Percentiles rank a stretch among this genome's conserved stretches.
Evolutionary conservation across 2,888 invertebrate species (phyloP).

Genomic region (Melipona beecheii): DNA sequence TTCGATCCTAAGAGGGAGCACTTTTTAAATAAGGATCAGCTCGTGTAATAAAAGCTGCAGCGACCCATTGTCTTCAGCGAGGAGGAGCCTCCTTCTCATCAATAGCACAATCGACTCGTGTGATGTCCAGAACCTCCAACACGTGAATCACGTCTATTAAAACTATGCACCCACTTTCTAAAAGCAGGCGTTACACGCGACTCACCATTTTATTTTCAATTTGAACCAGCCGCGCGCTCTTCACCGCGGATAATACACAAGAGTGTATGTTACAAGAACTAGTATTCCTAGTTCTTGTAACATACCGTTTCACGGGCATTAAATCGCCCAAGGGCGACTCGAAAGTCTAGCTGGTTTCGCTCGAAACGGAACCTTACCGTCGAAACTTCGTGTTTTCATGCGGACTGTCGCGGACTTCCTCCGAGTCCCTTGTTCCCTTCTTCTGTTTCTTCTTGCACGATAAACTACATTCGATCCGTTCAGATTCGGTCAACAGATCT

Average conservation of each 20-base stretch:
- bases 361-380: conserved; percentile 25
- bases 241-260: background rate
- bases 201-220: conserved; percentile 28
- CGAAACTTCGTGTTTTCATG: background rate
- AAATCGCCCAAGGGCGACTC: conserved; percentile 37
- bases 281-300: no score
- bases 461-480: background rate
- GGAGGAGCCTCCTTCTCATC: background rate
- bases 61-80: background rate
- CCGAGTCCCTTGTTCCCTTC: background rate
- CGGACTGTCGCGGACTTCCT: background rate
- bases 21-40: background rate
- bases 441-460: background rate
- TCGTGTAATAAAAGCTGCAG: background rate
- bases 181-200: background rate
- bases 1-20: no score
- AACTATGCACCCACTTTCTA: conserved; percentile 33
- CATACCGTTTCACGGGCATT: conserved; percentile 74
- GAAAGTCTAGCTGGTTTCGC: conserved; percentile 33
- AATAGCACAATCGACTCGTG: background rate
- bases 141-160: background rate
- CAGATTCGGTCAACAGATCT: conserved; percentile 5
- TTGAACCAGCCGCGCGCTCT: background rate
- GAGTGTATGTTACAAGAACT: conserved; percentile 13
- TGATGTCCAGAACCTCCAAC: background rate